Base-by-base conservation (phyloP, 2,113 vertebrate species). In the Scytalopus superciliaris region DNA sequence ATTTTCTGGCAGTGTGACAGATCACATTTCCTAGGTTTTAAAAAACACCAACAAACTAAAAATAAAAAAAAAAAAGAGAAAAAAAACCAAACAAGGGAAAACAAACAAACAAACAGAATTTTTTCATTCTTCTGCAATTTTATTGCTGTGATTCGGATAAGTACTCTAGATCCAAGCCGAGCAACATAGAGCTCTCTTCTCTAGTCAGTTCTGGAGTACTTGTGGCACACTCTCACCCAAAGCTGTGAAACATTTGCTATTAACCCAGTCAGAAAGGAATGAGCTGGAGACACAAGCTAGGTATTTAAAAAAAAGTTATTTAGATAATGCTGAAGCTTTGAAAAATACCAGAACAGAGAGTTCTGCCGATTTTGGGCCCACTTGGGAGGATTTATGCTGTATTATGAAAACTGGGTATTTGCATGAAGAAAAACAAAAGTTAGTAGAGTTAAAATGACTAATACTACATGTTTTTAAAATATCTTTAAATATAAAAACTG, bases 381-480 rank as follows among this genome's bases (percentile, higher is more conserved):
- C n/a, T 62, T n/a, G 37, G 17, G 12, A 75, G 59, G n/a, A 57
- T 28, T 62, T n/a, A 22, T 0, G 0, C 9, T 6, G 2, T 60
- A 56, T 83, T 62, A 56, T 0, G 3, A 64, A 85, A 88, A 44
- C 2, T 7, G 9, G 3, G 12, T 8, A 55, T 69, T 90, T 78
- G 30, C 8, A 2, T 1, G 33, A 40, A 49, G 16, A 14, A 67
- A 83, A 90, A 72, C 7, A 80, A 45, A 66, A 9, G 3, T 33
- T 33, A 63, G 17, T 31, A 60, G 16, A 67, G 17, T 42, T 14
- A 31, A 76, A 37, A 39, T 31, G 4, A 83, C 7, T 82, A 75
- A 50, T 12, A 37, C 4, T 45, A 31, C 14, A 22, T 18, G 7
- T 13, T 77, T 89, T 49, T 0, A 47, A 93, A 84, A 42, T 14